Percentiles rank a stretch among this genome's conserved stretches.
These are phyloP conservation scores for Spisula subtruncata DNA, from an alignment of 2,888 invertebrate species.

Conservation along the genomic window DNA sequence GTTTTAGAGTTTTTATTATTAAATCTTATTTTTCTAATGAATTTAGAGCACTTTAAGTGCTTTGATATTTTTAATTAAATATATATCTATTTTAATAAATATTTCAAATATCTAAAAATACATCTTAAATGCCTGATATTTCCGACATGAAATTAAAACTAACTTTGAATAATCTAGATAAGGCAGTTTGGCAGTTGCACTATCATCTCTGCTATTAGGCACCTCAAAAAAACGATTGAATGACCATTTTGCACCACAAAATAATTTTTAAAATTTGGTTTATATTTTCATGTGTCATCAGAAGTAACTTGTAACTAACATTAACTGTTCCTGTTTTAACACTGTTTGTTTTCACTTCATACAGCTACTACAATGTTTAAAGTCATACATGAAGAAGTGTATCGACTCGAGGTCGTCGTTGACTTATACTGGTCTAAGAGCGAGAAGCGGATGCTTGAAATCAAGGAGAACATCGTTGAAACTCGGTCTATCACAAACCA, in stretches of 20 bases:
- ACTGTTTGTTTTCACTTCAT: constrained; percentile 11
- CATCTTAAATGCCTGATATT: no score
- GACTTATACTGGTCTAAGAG: constrained; percentile 81
- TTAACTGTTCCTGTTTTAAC: background rate
- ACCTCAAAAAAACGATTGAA: no score
- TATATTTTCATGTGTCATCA: background rate
- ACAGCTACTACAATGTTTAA: constrained; percentile 65
- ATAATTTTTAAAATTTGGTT: background rate
- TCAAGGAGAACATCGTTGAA: constrained; percentile 64
- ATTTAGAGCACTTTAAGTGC: background rate
- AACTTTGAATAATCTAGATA: no score
- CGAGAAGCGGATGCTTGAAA: constrained; percentile 52
- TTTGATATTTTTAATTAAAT: background rate
- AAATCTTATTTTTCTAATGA: background rate
- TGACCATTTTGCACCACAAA: background rate
- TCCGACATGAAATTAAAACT: no score
- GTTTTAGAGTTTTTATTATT: background rate
- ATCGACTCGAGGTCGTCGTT: constrained; percentile 84
- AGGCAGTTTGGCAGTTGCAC: no score
- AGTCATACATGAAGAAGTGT: constrained; percentile 83
- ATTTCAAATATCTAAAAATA: no score
- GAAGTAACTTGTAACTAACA: background rate
- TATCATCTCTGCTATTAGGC: no score
- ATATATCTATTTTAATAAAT: background rate
- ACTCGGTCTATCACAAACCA: constrained; percentile 60